A percentile compares a stretch with the other conserved stretches of the same genome.
Conservation (phyloP, 2,888 invertebrate genomes). For the Liposcelis brunnea region DNA sequence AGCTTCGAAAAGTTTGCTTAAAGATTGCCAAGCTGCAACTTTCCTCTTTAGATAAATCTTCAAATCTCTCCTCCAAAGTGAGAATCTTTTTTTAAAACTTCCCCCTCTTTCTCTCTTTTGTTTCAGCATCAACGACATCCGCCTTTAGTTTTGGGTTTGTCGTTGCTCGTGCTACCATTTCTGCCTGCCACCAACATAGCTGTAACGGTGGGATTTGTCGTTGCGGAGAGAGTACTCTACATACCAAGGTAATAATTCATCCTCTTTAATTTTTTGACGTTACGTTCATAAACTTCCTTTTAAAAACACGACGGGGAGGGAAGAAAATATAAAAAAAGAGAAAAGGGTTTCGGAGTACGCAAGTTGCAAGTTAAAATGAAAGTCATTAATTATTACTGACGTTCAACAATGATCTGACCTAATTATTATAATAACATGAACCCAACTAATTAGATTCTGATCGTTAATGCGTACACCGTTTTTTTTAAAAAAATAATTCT, state of each 20-base stretch:
- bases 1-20: conserved; percentile 4
- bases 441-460: too few relatives aligned
- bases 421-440: too few relatives aligned
- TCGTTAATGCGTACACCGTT: conserved; percentile 1
- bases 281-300: too few relatives aligned
- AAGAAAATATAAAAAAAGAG: conserved; percentile 15
- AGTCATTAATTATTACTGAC: too few relatives aligned
- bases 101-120: conserved; percentile 15
- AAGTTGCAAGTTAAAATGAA: conserved; percentile 10
- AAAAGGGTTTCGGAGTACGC: conserved; percentile 9
- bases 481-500: not conserved
- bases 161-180: conserved; percentile 64
- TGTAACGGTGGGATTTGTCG: conserved; percentile 64
- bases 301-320: too few relatives aligned
- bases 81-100: too few relatives aligned
- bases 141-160: conserved; percentile 47
- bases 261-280: too few relatives aligned
- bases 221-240: conserved; percentile 77
- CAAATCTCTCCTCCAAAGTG: too few relatives aligned
- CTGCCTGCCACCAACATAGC: conserved; percentile 71
- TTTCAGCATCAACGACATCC: conserved; percentile 48
- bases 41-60: too few relatives aligned
- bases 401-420: too few relatives aligned
- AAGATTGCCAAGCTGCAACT: not conserved
- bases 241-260: conserved; percentile 50